A percentile compares a stretch with the other conserved stretches of the same genome.
Evolutionary conservation across 1,140 invertebrate genomes (phyloP).

Genomic region (Paralvinella palmiformis): DNA sequence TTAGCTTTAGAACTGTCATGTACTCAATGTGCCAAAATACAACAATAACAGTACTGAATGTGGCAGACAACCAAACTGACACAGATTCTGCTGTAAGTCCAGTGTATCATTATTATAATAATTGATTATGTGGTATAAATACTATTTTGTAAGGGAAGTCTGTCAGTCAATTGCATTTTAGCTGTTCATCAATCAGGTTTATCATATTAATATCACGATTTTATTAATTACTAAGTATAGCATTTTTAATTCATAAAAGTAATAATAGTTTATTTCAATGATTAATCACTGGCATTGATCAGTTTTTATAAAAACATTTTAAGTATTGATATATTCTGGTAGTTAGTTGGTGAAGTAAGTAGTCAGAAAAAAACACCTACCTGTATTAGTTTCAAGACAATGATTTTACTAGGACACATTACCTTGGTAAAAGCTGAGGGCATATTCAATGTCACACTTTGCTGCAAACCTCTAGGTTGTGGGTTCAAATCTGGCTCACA

Average conservation of each 20-base stretch:
- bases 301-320: too few species aligned
- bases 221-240: not conserved
- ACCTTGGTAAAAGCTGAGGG: too few species aligned
- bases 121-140: not conserved
- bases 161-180: not conserved
- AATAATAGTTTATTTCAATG: not conserved
- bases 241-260: not conserved
- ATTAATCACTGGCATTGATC: too few species aligned
- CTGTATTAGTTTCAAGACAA: too few species aligned
- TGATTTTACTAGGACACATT: too few species aligned
- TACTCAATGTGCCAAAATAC: conserved; percentile 31
- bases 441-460: too few species aligned
- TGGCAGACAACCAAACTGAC: conserved; percentile 35
- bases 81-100: conserved; percentile 37
- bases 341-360: too few species aligned
- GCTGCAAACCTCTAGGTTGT: too few species aligned
- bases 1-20: conserved; percentile 34
- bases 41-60: conserved; percentile 29
- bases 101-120: not conserved
- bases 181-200: not conserved
- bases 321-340: too few species aligned
- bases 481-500: too few species aligned
- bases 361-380: too few species aligned
- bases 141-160: too few species aligned
- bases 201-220: not conserved